Evolutionary conservation across 1,140 invertebrate species (phyloP), one percentile per base, ranked within the genome.

Genomic region (Eubasilissa regina): DNA sequence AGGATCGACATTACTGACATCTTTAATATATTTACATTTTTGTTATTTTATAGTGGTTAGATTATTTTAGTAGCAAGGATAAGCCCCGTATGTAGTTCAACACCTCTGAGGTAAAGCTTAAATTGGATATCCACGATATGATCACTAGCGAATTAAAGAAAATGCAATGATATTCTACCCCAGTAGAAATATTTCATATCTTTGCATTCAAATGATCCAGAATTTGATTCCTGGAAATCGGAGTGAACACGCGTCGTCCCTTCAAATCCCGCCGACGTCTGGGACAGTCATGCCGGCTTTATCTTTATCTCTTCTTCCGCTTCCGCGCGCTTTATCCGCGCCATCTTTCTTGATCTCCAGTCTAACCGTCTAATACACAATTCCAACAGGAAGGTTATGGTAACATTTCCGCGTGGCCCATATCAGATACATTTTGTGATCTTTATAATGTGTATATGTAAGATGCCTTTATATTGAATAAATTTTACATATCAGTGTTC

Each of bases 281-380:
- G 66, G 35, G 66, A 70, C 66, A 70, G 45, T 70, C 25, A 51
- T 21, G 47, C 17, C 19, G 17, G 45, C 48, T 70, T 70, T 70
- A 70, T 70, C 66, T 70, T 51, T 47, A n/a, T 53, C 66, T 19
- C 66, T 9, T 12, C 66, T 70, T 70, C 47, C 66, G 66, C 66
- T 48, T 43, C 47, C 66, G 66, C 45, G 10, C 17, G 12, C n/a
- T 70, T 70, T 70, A 51, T 70, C 4, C 45, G 11, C 47, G 66
- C 66, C 66, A 70, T 70, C 66, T 70, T 70, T 48, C 45, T 48
- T 21, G 66, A 70, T 70, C 66, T 70, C 21, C 48, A 45, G 17
- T 48, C 66, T 19, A 15, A 48, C 45, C 47, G 66, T 51, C 25
- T 45, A 10, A 25, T 51, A 8, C 47, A 70, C 19, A 45, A 25